A percentile compares a stretch with the other conserved stretches of the same genome.
Conservation (phyloP, 2,113 vertebrate species). For the Xenotilapia flavipinnis region DNA sequence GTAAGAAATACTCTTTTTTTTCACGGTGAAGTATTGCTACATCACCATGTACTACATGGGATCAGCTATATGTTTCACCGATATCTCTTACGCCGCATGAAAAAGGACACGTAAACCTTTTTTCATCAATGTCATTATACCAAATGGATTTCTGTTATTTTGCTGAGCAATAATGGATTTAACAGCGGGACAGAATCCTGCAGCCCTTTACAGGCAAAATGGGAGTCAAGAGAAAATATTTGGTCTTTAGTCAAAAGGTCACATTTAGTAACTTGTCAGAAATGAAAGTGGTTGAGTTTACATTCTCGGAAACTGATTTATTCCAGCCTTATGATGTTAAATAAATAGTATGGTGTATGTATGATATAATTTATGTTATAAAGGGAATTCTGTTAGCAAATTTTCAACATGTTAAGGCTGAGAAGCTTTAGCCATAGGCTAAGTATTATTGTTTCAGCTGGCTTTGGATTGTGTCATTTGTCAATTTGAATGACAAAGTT, state of each 20-base stretch:
- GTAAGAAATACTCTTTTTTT: not conserved
- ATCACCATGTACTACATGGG: not conserved
- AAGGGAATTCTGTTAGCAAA: not conserved
- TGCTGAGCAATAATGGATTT: slow-evolving; percentile 36
- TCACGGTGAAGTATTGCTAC: not conserved
- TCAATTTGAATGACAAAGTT: not conserved
- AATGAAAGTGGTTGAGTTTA: slow-evolving; percentile 45
- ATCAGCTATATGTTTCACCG: not conserved
- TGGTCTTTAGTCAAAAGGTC: slow-evolving; percentile 63
- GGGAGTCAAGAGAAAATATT: slow-evolving; percentile 29
- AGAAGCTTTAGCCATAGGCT: not conserved
- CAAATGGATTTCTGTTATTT: slow-evolving; percentile 32
- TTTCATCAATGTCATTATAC: not conserved
- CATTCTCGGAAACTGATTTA: slow-evolving; percentile 4
- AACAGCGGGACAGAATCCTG: not conserved
- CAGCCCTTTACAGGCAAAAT: slow-evolving; percentile 12
- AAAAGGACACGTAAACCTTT: not conserved
- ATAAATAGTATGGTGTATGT: not conserved
- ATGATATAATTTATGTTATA: slow-evolving; percentile 14
- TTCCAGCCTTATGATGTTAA: not conserved
- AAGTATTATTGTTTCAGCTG: not conserved
- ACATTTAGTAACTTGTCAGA: slow-evolving; percentile 59
- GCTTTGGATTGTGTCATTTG: not conserved
- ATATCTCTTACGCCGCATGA: not conserved
- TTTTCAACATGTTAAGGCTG: not conserved